phyloP scores from a whole-genome alignment of 2,797 vertebrate genomes.

The Phoebastria nigripes region DNA sequence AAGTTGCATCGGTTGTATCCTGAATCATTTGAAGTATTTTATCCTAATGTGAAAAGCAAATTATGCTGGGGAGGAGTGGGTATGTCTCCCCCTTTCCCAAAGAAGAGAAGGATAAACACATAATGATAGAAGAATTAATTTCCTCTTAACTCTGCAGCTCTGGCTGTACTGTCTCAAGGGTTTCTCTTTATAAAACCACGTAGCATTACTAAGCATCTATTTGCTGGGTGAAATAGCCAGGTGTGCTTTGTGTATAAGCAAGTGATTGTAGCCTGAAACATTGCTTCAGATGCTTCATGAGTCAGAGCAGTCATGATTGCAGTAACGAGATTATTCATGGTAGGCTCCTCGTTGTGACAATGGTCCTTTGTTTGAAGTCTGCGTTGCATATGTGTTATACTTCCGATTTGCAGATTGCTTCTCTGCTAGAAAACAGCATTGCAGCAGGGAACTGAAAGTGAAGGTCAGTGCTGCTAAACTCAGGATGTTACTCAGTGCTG shows the following conservation, averaged over 20 bases:
- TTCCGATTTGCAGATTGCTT: not conserved
- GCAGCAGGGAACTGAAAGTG: not conserved
- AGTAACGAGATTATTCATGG: not conserved
- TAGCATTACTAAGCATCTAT: not conserved
- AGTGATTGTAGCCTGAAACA: not conserved
- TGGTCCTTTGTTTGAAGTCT: not conserved
- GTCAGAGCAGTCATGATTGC: not conserved
- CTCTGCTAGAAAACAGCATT: not conserved
- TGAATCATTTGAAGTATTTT: not conserved
- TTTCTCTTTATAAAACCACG: not conserved
- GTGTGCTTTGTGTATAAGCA: not conserved
- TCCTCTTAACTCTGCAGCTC: not conserved
- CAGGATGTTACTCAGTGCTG: conserved; percentile 6
- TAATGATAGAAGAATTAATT: not conserved
- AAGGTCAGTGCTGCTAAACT: not conserved
- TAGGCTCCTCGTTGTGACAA: not conserved
- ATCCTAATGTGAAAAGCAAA: not conserved
- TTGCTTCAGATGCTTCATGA: not conserved
- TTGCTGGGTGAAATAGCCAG: not conserved
- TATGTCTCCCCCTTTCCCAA: not conserved
- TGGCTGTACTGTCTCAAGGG: not conserved
- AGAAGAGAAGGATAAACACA: not conserved
- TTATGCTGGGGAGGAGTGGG: not conserved
- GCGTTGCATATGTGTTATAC: not conserved
- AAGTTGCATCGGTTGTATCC: not conserved